These are phyloP conservation scores for Caranx ignobilis DNA, from an alignment of 2,113 vertebrate genomes.

Conservation along the genomic window DNA sequence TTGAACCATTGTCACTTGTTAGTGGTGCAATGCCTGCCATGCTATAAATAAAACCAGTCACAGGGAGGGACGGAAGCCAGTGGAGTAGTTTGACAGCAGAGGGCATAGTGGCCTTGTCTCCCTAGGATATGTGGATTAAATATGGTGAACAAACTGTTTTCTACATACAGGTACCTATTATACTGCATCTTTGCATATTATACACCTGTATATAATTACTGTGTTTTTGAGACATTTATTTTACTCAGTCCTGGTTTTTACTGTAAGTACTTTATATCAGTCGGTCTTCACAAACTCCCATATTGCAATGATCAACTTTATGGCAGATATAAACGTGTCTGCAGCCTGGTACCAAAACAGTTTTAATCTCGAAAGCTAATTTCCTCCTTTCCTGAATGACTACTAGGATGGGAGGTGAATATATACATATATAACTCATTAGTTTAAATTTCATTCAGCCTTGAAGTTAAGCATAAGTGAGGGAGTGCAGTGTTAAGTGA, in stretches of 20 bases:
- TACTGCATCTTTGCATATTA: not conserved
- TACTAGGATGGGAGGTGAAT: no score
- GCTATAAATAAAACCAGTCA: slow-evolving; percentile 83
- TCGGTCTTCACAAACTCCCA: not conserved
- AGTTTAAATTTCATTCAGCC: no score
- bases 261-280: not conserved
- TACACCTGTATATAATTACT: not conserved
- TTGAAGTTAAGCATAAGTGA: no score
- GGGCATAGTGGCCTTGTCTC: slow-evolving; percentile 81
- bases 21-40: slow-evolving; percentile 59
- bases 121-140: slow-evolving; percentile 71
- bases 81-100: slow-evolving; percentile 81
- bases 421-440: no score
- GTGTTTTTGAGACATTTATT: not conserved
- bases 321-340: no score
- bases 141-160: slow-evolving; percentile 57
- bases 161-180: not conserved
- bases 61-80: slow-evolving; percentile 79
- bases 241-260: not conserved
- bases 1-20: slow-evolving; percentile 72
- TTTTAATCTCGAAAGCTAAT: no score
- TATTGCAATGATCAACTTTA: no score
- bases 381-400: no score
- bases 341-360: no score
- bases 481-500: no score